phyloP scores from a whole-genome alignment of 2,113 vertebrate species.

The Cepphus grylle region DNA sequence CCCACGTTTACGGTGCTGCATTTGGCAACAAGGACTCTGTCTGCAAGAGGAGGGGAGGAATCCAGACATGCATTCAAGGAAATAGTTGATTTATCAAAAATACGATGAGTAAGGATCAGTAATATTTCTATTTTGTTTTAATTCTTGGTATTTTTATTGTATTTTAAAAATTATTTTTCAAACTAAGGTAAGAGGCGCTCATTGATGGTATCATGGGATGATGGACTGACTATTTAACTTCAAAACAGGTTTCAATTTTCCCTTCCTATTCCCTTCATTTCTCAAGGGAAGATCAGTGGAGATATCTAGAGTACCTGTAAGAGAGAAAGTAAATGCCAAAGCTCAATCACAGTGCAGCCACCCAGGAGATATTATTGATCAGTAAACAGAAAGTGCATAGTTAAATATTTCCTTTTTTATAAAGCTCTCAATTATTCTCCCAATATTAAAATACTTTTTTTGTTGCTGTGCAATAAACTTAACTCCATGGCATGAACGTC shows the following conservation, averaged over 20 bases:
- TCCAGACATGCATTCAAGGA: neutral
- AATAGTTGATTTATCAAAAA: neutral
- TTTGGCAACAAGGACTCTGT: neutral
- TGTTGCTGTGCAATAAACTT: conserved; percentile 9
- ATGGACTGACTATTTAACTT: neutral
- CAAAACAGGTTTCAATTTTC: neutral
- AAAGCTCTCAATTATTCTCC: neutral
- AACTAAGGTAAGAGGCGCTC: neutral
- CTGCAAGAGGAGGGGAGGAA: neutral
- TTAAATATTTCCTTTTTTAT: conserved; percentile 4
- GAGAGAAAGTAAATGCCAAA: neutral
- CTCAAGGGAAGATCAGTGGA: neutral
- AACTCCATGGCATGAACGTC: neutral
- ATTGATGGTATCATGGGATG: neutral
- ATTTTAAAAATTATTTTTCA: neutral
- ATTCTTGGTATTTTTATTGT: neutral
- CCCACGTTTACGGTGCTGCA: rapidly evolving
- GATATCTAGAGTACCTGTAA: neutral
- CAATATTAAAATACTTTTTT: neutral
- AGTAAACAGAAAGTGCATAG: neutral
- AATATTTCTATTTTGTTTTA: no score
- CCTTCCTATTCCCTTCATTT: neutral
- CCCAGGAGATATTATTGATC: neutral
- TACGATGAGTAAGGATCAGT: neutral
- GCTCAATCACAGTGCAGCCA: neutral